Evolutionary conservation across 2,113 vertebrate genomes (phyloP).

Genomic region (Phocoena phocoena): DNA sequence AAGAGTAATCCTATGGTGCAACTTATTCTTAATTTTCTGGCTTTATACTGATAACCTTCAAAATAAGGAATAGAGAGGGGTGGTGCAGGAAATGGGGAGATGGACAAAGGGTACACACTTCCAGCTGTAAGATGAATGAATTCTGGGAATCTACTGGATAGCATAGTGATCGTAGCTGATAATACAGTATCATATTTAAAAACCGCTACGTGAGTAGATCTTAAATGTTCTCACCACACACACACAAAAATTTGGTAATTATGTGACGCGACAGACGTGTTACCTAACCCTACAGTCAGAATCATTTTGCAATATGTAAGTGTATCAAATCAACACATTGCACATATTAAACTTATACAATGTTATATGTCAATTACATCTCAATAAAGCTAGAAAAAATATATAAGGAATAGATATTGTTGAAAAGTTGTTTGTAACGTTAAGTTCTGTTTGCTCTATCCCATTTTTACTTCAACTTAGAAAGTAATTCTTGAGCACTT

Average conservation of each 20-base stretch:
- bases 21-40: not conserved
- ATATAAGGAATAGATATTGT: not conserved
- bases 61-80: not conserved
- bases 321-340: not conserved
- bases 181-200: not conserved
- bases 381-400: not conserved
- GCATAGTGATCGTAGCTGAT: not conserved
- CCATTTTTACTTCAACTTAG: not conserved
- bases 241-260: not conserved
- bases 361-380: not conserved
- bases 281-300: not conserved
- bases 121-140: not conserved
- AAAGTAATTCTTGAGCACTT: not conserved
- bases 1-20: not conserved
- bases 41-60: not conserved
- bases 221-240: not conserved
- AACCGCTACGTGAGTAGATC: not conserved
- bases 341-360: not conserved
- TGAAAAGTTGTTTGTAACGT: not conserved
- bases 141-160: not conserved
- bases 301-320: not conserved
- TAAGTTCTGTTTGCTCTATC: not conserved
- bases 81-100: not conserved
- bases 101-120: not conserved
- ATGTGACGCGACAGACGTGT: not conserved